Base-by-base conservation (phyloP, 30 jellyfish, hydroid and myxozoan genomes). In the Aurelia coerulea region DNA sequence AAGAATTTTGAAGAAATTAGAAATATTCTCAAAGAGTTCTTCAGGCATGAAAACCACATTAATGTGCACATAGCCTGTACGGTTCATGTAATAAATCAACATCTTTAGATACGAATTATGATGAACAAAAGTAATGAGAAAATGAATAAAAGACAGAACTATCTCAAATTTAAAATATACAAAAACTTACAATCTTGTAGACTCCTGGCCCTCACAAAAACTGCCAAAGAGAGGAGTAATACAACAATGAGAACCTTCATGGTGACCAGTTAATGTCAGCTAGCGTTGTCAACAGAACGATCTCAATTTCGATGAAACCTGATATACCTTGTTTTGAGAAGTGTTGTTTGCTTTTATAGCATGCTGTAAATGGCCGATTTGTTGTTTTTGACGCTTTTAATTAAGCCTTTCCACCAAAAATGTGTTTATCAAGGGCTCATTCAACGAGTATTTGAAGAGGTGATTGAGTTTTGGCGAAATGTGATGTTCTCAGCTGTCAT, bases 161-260 rank as follows among this genome's bases (percentile, higher is more conserved):
- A 9, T 46, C 12, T 46, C 56, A 50, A 58, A 76, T 17, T 33
- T 10, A 13, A 15, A 52, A n/a, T 3, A 60, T 32, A 17, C 17
- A 18, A 51, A 51, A 51, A 51, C 65, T 32, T 23, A 51, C 75
- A 56, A 4, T 76, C 59, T 74, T 71, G 60, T 0, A 83, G 18
- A 33, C 76, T 54, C 60, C 80, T 79, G 31, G 83, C 85, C 50
- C 62, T 68, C 62, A 62, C 92, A 65, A 69, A 42, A 17, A 83
- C 80, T 37, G 79, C 92, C 52, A 83, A 63, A 16, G 85, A 18
- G 42, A 73, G 75, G 16, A 83, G 16, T 9, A 83, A 70, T n/a
- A 86, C 71, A 39, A 83, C 4, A 13, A 83, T 34, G 14, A 71
- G 16, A 11, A 71, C 58, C 78, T 83, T 83, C 77, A 73, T 73